These are phyloP conservation scores for Galaxias olidus DNA, from an alignment of 2,797 vertebrate species.

Conservation along the genomic window DNA sequence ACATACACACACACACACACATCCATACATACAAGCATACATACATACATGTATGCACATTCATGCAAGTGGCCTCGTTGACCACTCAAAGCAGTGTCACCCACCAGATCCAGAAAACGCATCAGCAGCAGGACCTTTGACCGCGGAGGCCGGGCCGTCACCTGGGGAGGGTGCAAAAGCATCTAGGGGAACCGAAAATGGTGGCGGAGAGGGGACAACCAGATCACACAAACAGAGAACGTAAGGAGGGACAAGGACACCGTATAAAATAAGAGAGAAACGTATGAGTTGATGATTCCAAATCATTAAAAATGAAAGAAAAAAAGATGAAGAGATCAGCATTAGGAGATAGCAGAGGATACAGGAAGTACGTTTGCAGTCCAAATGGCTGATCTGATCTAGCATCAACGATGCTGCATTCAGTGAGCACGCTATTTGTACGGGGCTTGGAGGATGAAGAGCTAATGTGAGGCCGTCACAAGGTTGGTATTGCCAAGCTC, in stretches of 20 bases:
- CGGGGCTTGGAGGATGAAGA: slow-evolving; percentile 53
- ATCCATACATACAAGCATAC: not conserved
- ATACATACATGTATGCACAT: slow-evolving; percentile 16
- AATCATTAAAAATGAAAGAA: slow-evolving; percentile 11
- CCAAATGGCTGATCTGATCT: slow-evolving; percentile 36
- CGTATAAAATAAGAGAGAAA: slow-evolving; percentile 30
- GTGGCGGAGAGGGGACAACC: slow-evolving; percentile 64
- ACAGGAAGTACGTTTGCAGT: slow-evolving; percentile 60
- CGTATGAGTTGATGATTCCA: not conserved
- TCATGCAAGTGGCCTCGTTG: not conserved
- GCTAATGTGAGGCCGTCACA: slow-evolving; percentile 55
- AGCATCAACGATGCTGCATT: slow-evolving; percentile 49
- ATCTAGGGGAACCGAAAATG: slow-evolving; percentile 80
- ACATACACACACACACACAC: slow-evolving; percentile 11
- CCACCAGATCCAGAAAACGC: slow-evolving; percentile 99
- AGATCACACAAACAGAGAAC: slow-evolving; percentile 52
- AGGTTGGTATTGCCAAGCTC: slow-evolving; percentile 52
- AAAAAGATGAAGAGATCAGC: slow-evolving; percentile 65
- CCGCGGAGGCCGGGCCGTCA: slow-evolving; percentile 89
- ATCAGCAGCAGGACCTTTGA: slow-evolving; percentile 91
- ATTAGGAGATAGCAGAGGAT: slow-evolving; percentile 43
- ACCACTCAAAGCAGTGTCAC: slow-evolving; percentile 65
- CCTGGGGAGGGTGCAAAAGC: slow-evolving; percentile 98
- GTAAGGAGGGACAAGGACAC: slow-evolving; percentile 30
- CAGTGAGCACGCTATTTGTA: slow-evolving; percentile 51